phyloP scores from a whole-genome alignment of 2,888 invertebrate genomes.

The Conchocele bisecta region DNA sequence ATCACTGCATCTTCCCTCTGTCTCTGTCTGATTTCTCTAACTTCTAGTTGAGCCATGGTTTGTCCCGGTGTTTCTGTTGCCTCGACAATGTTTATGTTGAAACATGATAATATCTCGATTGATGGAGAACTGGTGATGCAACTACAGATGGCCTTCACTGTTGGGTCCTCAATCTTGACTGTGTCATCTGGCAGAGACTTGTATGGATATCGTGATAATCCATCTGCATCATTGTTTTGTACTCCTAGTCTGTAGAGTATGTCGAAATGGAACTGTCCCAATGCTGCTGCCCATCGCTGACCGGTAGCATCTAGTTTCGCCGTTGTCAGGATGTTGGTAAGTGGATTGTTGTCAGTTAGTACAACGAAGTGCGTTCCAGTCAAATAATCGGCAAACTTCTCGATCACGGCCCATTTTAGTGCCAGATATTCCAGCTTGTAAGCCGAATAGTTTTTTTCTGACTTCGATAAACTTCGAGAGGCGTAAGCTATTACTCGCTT shows the following conservation, averaged over 20 bases:
- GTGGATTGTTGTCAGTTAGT: no score
- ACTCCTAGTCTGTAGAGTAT: no score
- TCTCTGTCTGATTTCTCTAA: background rate
- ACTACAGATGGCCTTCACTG: no score
- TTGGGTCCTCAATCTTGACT: no score
- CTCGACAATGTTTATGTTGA: background rate
- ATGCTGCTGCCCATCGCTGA: no score
- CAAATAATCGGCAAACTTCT: slow-evolving; percentile 47
- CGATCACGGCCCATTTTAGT: slow-evolving; percentile 41
- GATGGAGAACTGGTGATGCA: background rate
- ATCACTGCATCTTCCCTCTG: background rate
- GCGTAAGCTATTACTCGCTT: slow-evolving; percentile 36
- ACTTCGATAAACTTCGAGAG: slow-evolving; percentile 26
- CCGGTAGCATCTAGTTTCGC: no score
- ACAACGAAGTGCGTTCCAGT: no score
- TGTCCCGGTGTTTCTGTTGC: background rate
- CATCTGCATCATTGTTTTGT: no score
- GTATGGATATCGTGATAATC: no score
- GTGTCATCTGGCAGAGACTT: no score
- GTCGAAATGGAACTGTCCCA: no score
- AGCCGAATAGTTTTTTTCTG: slow-evolving; percentile 39
- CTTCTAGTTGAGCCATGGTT: background rate
- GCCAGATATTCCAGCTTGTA: slow-evolving; percentile 43
- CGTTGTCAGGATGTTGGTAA: no score
- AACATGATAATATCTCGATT: background rate